phyloP scores from a whole-genome alignment of 1,140 invertebrate genomes.

The Diplogasteroides magnus region DNA sequence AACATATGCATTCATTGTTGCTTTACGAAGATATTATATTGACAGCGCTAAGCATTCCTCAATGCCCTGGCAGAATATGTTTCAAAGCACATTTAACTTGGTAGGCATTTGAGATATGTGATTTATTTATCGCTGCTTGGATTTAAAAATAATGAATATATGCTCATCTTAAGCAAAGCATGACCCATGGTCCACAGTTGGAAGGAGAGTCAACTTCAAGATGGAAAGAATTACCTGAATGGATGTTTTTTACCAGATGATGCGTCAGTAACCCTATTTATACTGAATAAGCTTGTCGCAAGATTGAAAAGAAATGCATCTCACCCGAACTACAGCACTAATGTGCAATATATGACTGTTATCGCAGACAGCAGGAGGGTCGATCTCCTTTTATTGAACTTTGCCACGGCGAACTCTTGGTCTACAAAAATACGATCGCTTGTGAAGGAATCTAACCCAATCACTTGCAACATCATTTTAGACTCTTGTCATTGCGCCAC shows the following conservation, averaged over 20 bases:
- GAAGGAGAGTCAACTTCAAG: conserved; percentile 35
- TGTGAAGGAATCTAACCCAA: too few relatives aligned
- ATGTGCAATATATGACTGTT: too few relatives aligned
- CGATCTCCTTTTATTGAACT: conserved; percentile 29
- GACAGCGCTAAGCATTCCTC: too few relatives aligned
- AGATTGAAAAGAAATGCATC: too few relatives aligned
- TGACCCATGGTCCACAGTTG: conserved; percentile 40
- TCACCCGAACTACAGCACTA: too few relatives aligned
- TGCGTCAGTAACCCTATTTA: too few relatives aligned
- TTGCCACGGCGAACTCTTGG: conserved; percentile 42
- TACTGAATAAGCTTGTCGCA: background rate
- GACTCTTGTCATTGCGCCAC: too few relatives aligned
- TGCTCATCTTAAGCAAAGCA: conserved; percentile 29
- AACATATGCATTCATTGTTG: background rate
- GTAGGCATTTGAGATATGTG: background rate
- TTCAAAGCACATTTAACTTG: background rate
- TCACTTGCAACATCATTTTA: too few relatives aligned
- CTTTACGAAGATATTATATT: background rate
- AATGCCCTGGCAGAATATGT: too few relatives aligned
- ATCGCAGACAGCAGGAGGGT: conserved; percentile 45
- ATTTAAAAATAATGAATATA: too few relatives aligned
- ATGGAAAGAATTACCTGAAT: conserved; percentile 39
- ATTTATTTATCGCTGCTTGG: too few relatives aligned
- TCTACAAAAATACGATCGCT: too few relatives aligned
- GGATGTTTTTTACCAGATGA: background rate